These are phyloP conservation scores for Cygnus olor DNA, from an alignment of 2,797 vertebrate species.

Conservation along the genomic window DNA sequence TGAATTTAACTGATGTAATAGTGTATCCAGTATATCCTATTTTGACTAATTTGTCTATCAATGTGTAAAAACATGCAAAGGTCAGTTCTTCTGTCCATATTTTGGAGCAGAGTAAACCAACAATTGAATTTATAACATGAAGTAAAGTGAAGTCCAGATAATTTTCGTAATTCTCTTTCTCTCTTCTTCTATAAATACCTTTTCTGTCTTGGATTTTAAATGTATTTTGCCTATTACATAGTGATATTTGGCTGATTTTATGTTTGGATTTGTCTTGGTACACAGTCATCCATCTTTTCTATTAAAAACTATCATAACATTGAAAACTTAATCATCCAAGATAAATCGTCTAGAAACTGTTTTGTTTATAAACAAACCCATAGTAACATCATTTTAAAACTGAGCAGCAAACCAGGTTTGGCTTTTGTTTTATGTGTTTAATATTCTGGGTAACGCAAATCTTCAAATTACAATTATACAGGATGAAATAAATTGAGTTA, in stretches of 20 bases:
- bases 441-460: background rate
- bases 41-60: background rate
- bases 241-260: background rate
- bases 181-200: background rate
- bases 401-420: background rate
- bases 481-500: background rate
- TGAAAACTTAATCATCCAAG: background rate
- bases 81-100: background rate
- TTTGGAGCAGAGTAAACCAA: background rate
- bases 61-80: background rate
- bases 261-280: background rate
- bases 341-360: background rate
- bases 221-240: background rate
- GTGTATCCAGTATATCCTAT: background rate
- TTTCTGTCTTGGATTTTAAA: background rate
- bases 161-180: background rate
- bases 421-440: background rate
- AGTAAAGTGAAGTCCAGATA: background rate
- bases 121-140: background rate
- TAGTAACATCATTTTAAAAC: background rate
- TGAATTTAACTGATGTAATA: background rate
- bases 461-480: background rate
- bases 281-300: background rate
- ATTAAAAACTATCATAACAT: background rate
- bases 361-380: background rate